A percentile compares a stretch with the other conserved stretches of the same genome.
These are phyloP conservation scores for Rhamnusium bicolor DNA, from an alignment of 2,888 invertebrate species.

Conservation along the genomic window DNA sequence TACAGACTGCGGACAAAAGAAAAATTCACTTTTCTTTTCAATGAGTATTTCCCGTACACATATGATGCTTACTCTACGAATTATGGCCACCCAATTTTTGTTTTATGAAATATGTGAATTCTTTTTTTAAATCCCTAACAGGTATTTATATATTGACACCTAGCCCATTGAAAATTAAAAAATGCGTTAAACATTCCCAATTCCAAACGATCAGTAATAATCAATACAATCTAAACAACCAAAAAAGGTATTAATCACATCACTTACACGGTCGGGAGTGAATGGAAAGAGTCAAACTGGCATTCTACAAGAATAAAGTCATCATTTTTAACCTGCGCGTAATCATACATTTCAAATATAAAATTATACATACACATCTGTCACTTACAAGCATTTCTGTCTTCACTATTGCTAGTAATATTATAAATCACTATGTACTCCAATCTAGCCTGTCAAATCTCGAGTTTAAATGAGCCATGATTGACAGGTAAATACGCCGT, in stretches of 20 bases:
- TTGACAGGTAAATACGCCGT: constrained; percentile 69
- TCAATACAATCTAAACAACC: constrained; percentile 48
- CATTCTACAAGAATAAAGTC: constrained; percentile 65
- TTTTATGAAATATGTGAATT: no score
- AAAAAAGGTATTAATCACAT: constrained; percentile 63
- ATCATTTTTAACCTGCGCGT: constrained; percentile 67
- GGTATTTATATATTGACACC: not conserved
- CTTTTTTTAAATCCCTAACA: no score
- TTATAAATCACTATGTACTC: constrained; percentile 69
- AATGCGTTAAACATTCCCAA: constrained; percentile 13
- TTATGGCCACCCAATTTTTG: no score
- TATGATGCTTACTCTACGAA: no score
- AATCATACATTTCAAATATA: constrained; percentile 66
- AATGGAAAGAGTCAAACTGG: constrained; percentile 54
- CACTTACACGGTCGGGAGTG: constrained; percentile 55
- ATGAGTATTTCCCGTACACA: no score
- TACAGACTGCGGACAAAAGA: no score
- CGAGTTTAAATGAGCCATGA: constrained; percentile 69
- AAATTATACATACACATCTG: constrained; percentile 68
- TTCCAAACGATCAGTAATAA: constrained; percentile 56
- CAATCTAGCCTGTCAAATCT: constrained; percentile 69
- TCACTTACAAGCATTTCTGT: constrained; percentile 68
- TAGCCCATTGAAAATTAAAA: not conserved
- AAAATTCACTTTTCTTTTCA: no score
- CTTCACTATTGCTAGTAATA: constrained; percentile 62